phyloP scores from a whole-genome alignment of 2,797 vertebrate genomes.

The Xiphophorus birchmanni region DNA sequence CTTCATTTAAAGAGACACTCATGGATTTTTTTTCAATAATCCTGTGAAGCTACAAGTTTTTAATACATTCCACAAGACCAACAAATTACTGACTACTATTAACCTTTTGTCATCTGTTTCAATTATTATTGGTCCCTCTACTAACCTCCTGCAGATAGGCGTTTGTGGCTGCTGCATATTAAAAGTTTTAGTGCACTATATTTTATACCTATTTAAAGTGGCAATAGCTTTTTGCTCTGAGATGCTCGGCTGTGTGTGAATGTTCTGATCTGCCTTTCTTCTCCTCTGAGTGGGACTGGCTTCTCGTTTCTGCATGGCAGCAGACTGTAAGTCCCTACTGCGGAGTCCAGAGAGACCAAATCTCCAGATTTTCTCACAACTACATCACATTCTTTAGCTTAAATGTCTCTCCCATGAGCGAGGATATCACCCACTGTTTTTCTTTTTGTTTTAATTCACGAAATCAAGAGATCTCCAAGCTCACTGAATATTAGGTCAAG shows the following conservation, averaged over 20 bases:
- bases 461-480: background rate
- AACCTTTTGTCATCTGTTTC: background rate
- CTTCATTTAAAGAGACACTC: background rate
- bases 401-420: background rate
- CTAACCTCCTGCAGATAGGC: background rate
- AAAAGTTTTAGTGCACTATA: constrained; percentile 4
- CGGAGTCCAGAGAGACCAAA: background rate
- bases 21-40: background rate
- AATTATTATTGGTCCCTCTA: background rate
- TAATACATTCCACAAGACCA: background rate
- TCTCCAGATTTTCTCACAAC: background rate
- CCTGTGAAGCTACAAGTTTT: background rate
- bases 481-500: background rate
- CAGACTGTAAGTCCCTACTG: background rate
- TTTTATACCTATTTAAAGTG: background rate
- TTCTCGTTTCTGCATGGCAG: background rate
- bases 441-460: background rate
- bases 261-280: background rate
- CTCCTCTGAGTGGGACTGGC: background rate
- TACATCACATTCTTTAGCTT: background rate
- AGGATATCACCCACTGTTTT: background rate
- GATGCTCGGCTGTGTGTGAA: background rate
- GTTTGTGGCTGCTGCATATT: background rate
- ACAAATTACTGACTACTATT: background rate
- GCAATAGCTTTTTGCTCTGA: background rate